Evolutionary conservation across 2,797 vertebrate species (phyloP).

Genomic region (Florisuga fusca): DNA sequence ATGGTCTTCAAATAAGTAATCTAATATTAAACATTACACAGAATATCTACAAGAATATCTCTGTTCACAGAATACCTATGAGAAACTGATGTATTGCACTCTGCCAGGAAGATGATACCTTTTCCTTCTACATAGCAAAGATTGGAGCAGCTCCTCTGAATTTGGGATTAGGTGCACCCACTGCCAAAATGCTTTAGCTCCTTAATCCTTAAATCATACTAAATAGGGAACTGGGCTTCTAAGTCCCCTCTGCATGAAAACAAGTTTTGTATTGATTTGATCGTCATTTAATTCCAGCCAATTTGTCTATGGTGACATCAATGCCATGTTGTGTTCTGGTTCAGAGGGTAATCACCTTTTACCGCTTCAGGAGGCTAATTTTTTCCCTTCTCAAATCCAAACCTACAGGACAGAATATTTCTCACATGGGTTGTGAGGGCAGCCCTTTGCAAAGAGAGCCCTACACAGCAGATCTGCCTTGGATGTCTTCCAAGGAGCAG

Average conservation of each 20-base stretch:
- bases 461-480: neutral
- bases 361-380: neutral
- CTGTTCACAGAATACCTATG: rapidly evolving
- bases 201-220: neutral
- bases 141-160: neutral
- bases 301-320: neutral
- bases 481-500: neutral
- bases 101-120: neutral
- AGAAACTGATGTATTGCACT: neutral
- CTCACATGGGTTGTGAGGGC: neutral
- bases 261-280: neutral
- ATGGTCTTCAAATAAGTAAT: neutral
- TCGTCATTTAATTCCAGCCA: neutral
- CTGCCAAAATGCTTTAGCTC: neutral
- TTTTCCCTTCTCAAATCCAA: neutral
- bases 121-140: neutral
- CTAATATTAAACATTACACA: neutral
- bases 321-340: rapidly evolving
- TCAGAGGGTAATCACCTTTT: neutral
- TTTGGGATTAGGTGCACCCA: neutral
- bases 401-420: neutral
- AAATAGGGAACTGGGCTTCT: neutral
- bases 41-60: neutral
- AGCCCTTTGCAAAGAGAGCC: neutral
- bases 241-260: neutral